These are phyloP conservation scores for Panagrolaimus sp. DNA, from an alignment of 1,140 invertebrate species.

Conservation along the genomic window DNA sequence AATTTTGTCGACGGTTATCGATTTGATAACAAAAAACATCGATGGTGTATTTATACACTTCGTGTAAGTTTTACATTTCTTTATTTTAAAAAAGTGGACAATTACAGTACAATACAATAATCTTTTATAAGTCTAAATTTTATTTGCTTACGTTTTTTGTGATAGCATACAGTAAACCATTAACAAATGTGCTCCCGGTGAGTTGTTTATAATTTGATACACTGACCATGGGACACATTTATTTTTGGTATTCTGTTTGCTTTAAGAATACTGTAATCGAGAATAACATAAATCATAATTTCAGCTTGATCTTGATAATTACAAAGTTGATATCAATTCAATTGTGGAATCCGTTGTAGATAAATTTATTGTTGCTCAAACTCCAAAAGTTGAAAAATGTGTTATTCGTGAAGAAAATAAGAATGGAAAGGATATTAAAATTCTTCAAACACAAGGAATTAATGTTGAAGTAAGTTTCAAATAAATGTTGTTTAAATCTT, in stretches of 20 bases:
- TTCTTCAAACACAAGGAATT: conserved; percentile 86
- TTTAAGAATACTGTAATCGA: not conserved
- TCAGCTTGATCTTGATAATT: not conserved
- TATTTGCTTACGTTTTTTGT: too few relatives aligned
- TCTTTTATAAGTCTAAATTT: too few relatives aligned
- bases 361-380: conserved; percentile 74
- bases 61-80: conserved; percentile 61
- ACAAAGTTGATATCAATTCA: conserved; percentile 56
- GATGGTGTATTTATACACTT: conserved; percentile 73
- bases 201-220: not conserved
- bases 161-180: not conserved
- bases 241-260: not conserved
- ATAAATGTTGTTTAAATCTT: not conserved
- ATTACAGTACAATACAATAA: too few relatives aligned
- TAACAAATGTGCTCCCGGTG: conserved; percentile 12
- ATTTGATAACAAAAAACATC: conserved; percentile 70
- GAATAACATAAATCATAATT: not conserved
- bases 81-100: too few relatives aligned
- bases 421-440: conserved; percentile 60
- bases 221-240: conserved; percentile 10
- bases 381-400: conserved; percentile 74
- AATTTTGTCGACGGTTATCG: conserved; percentile 66
- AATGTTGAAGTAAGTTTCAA: conserved; percentile 71
- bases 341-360: conserved; percentile 72
- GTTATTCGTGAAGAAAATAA: conserved; percentile 65